phyloP scores from a whole-genome alignment of 2,888 invertebrate species.

The Lissocephala sabroskyi region DNA sequence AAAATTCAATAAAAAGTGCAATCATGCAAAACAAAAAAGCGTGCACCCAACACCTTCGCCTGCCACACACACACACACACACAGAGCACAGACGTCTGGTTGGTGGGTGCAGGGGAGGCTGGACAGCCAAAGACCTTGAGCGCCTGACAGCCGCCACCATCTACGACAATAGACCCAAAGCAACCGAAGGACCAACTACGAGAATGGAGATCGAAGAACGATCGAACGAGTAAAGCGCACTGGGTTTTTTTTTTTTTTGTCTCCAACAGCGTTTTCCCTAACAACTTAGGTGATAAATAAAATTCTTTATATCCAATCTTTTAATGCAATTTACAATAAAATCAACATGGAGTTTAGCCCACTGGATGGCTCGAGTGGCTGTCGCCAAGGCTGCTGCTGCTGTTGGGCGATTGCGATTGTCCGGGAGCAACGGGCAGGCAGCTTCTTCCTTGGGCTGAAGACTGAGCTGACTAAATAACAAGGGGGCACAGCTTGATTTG shows the following conservation, averaged over 20 bases:
- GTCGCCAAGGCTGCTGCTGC: conserved; percentile 7
- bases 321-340: conserved; percentile 68
- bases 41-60: conserved; percentile 15
- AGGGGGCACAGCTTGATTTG: conserved; percentile 70
- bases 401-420: neutral
- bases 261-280: conserved; percentile 67
- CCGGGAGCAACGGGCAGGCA: neutral
- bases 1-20: conserved; percentile 4
- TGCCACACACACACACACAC: too few relatives aligned
- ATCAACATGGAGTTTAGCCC: conserved; percentile 62
- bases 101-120: too few relatives aligned
- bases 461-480: conserved; percentile 50
- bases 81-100: too few relatives aligned
- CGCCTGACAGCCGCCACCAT: conserved; percentile 29
- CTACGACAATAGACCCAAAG: too few relatives aligned
- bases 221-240: conserved; percentile 55
- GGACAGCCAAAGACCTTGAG: conserved; percentile 6
- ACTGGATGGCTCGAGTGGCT: too few relatives aligned
- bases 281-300: conserved; percentile 70
- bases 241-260: conserved; percentile 43
- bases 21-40: conserved; percentile 14
- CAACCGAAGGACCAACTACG: too few relatives aligned
- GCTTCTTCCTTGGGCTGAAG: conserved; percentile 26
- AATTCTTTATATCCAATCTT: conserved; percentile 69
- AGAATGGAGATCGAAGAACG: too few relatives aligned